These are phyloP conservation scores for Dinoponera quadriceps DNA, from an alignment of 1,140 invertebrate genomes.

Conservation along the genomic window DNA sequence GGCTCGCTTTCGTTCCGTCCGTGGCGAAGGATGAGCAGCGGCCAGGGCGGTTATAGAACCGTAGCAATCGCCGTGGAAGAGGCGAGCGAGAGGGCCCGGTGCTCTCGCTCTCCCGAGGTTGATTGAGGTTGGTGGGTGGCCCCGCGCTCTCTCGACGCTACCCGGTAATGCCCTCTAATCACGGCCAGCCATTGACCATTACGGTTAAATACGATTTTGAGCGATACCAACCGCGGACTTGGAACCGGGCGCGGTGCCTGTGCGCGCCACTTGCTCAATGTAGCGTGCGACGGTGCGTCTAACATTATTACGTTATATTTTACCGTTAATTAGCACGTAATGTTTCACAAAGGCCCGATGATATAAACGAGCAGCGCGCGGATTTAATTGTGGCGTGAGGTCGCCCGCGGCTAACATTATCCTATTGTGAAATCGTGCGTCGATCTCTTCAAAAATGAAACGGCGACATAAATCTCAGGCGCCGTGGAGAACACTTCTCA, in stretches of 20 bases:
- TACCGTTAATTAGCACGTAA: conserved; percentile 49
- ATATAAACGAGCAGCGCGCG: conserved; percentile 23
- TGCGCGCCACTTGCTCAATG: conserved; percentile 45
- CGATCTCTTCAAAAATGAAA: not conserved
- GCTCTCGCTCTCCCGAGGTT: conserved; percentile 72
- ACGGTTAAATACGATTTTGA: conserved; percentile 79
- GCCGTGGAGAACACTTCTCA: not conserved
- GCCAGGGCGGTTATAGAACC: conserved; percentile 52
- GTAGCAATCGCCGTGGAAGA: conserved; percentile 52
- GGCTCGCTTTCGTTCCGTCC: conserved; percentile 52
- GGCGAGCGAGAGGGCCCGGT: conserved; percentile 16
- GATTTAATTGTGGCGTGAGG: conserved; percentile 30
- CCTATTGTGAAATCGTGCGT: conserved; percentile 15
- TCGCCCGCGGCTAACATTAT: not conserved
- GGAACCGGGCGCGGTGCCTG: conserved; percentile 7
- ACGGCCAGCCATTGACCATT: conserved; percentile 77
- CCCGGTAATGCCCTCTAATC: conserved; percentile 80
- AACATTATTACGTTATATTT: conserved; percentile 56
- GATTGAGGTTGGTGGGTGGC: conserved; percentile 78
- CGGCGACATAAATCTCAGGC: not conserved
- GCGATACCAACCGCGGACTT: conserved; percentile 66
- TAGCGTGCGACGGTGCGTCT: conserved; percentile 32
- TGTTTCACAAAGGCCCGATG: conserved; percentile 27
- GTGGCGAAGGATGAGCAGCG: conserved; percentile 30
- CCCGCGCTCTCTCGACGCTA: conserved; percentile 58